Base-by-base conservation (phyloP, 23 tunicate genomes). In the Oikopleura vanhoeffeni region DNA sequence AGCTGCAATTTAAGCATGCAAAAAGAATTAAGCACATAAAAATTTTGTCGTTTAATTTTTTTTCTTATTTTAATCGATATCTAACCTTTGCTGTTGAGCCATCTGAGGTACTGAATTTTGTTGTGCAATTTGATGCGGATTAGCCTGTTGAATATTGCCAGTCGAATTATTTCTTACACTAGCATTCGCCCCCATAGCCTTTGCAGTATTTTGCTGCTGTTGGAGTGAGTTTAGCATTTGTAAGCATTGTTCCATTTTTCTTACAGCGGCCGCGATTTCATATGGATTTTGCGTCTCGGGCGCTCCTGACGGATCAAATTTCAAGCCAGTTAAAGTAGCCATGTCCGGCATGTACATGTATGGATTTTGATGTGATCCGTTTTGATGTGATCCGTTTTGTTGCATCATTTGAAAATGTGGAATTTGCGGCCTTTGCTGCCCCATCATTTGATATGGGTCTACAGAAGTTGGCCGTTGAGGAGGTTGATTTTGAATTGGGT, bases 371-470 rank as follows among this genome's bases (percentile, higher is more conserved):
- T 18, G 79, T 13, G 34, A 3, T 71, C 3, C 38, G 27, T 71
- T 33, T 18, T 71, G 79, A 33, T 71, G 79, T 38, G 27, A 38
- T 38, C 32, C 36, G 36, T 71, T 33, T 71, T 71, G 79, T 30
- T 71, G 79, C 3, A 38, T 71, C 35, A 30, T 2, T 33, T 18
- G 32, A 33, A 38, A 3, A 33, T 18, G 35, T 18, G 34, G 35
- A 30, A 2, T 24, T 18, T 18, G 34, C 3, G 38, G 2, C 4
- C 34, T 32, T 24, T 18, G 27, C 38, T 3, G 2, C 36, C 34
- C 27, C 79, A 71, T 71, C 79, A 71, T 71, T 71, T 71, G 79
- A 32, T 71, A 71, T 2, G 79, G 79, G 79, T 71, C 79, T 33
- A 71, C 79, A 24, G 79, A 71, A 71, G 36, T 30, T 13, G 79